Base-by-base conservation (phyloP, 2,797 vertebrate genomes). In the Crax fasciolata region DNA sequence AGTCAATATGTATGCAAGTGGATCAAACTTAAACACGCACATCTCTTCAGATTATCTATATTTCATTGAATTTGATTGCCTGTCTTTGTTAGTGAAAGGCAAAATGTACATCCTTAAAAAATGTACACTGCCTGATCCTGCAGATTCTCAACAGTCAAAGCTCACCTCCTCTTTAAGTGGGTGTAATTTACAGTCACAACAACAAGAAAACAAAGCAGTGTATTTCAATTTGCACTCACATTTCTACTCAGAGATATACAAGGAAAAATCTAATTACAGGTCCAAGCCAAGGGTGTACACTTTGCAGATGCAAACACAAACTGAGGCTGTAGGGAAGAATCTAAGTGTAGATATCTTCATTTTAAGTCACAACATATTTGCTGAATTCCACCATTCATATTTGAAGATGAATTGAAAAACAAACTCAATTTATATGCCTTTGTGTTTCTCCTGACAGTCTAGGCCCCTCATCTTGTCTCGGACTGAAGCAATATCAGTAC, bases 81-180 rank as follows among this genome's bases (percentile, higher is more conserved):
- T 87, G 43, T 3, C 24, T 77, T 88, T 82, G 35, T 39, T 46
- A 65, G 16, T 20, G 52, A 80, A 89, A 93, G 78, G 23, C 13
- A 94, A 90, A 92, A 57, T 13, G 52, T 11, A 10, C 4, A 54
- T 49, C 32, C 43, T 87, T 75, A 61, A 48, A 72, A 90, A 76
- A 63, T 20, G 21, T 86, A 52, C 7, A 41, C 20, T 71, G 30
- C 4, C 49, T 66, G 11, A 74, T 78, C 27, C 0, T 87, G 24
- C 27, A 85, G 17, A 78, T 63, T 89, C 82, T 81, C 76, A 91
- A 84, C 49, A 85, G 80, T 46, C 61, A 52, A 90, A 91, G 30
- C 10, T 35, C 48, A 91, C 19, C 10, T 75, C 17, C 54, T 85
- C 39, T 48, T 59, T 51, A 67, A 57, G 59, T 35, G 46, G n/a